Evolutionary conservation across 2,888 invertebrate species (phyloP).

Genomic region (Drosophila cognata): DNA sequence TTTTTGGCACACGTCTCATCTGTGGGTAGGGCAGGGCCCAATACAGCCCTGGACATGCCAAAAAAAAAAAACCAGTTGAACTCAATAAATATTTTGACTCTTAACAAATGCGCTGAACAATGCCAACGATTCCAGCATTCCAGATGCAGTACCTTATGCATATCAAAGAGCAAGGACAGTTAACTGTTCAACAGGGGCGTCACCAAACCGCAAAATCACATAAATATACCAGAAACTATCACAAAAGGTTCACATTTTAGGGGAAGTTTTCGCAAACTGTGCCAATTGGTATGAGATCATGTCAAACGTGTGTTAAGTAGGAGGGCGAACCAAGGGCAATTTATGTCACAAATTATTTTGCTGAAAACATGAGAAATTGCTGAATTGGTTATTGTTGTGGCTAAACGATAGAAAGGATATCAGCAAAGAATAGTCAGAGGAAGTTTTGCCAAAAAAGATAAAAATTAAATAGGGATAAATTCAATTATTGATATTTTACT

Average conservation of each 20-base stretch:
- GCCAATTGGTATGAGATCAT: constrained; percentile 28
- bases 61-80: constrained; percentile 70
- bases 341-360: constrained; percentile 48
- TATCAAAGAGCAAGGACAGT: constrained; percentile 24
- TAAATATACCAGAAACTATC: constrained; percentile 59
- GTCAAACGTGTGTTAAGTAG: constrained; percentile 42
- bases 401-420: background rate
- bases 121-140: constrained; percentile 24
- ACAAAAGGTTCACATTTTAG: constrained; percentile 39
- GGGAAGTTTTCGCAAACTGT: constrained; percentile 34
- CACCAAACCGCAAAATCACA: constrained; percentile 54
- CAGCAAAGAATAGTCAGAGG: background rate
- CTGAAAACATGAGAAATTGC: constrained; percentile 52
- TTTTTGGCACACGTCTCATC: constrained; percentile 75
- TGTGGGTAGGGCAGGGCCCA: constrained; percentile 46
- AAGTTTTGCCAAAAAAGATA: background rate
- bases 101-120: constrained; percentile 73
- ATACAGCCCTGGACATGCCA: constrained; percentile 13
- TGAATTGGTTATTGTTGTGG: constrained; percentile 3
- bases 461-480: background rate
- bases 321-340: constrained; percentile 47
- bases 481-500: background rate
- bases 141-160: constrained; percentile 18
- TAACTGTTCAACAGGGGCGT: constrained; percentile 63
- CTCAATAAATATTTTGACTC: constrained; percentile 82